A percentile compares a stretch with the other conserved stretches of the same genome.
phyloP scores from a whole-genome alignment of 2,797 vertebrate genomes.

The Phoxinus dragarum region DNA sequence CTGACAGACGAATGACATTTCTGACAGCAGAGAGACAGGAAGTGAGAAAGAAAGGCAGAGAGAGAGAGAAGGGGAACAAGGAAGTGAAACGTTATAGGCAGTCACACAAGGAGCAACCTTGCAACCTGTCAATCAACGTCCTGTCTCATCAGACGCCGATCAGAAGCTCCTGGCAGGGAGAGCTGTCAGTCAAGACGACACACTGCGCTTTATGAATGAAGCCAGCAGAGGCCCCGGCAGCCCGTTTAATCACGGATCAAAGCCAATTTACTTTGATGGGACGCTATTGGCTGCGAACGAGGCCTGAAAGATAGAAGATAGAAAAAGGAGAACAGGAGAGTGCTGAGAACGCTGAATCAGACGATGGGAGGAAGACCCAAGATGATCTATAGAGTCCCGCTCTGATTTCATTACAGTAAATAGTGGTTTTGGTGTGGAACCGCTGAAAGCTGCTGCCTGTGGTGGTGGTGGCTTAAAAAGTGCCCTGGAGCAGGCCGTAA shows the following conservation, averaged over 20 bases:
- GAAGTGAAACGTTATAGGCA: slow-evolving; percentile 56
- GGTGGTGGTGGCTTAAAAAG: slow-evolving; percentile 58
- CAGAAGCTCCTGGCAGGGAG: slow-evolving; percentile 52
- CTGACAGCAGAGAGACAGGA: slow-evolving; percentile 57
- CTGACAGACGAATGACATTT: slow-evolving; percentile 65
- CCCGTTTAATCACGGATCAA: slow-evolving; percentile 50
- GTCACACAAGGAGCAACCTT: slow-evolving; percentile 58
- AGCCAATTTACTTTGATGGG: slow-evolving; percentile 47
- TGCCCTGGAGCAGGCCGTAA: slow-evolving; percentile 57
- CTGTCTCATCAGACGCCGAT: slow-evolving; percentile 58
- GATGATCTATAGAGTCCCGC: slow-evolving; percentile 39
- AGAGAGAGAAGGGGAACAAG: slow-evolving; percentile 44
- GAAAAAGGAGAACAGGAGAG: slow-evolving; percentile 58
- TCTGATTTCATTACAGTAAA: slow-evolving; percentile 64
- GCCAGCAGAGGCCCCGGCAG: slow-evolving; percentile 32
- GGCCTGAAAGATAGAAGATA: slow-evolving; percentile 57
- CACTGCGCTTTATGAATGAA: slow-evolving; percentile 51
- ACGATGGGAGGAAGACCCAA: neutral
- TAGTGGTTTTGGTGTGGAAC: slow-evolving; percentile 58
- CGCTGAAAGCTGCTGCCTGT: slow-evolving; percentile 54
- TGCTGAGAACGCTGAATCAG: slow-evolving; percentile 56
- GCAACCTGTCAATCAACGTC: slow-evolving; percentile 61
- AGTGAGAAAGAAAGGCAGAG: slow-evolving; percentile 45
- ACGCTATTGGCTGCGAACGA: slow-evolving; percentile 30
- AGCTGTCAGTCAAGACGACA: slow-evolving; percentile 52